These are phyloP conservation scores for Schizaphis graminum DNA, from an alignment of 2,888 invertebrate genomes.

Conservation along the genomic window DNA sequence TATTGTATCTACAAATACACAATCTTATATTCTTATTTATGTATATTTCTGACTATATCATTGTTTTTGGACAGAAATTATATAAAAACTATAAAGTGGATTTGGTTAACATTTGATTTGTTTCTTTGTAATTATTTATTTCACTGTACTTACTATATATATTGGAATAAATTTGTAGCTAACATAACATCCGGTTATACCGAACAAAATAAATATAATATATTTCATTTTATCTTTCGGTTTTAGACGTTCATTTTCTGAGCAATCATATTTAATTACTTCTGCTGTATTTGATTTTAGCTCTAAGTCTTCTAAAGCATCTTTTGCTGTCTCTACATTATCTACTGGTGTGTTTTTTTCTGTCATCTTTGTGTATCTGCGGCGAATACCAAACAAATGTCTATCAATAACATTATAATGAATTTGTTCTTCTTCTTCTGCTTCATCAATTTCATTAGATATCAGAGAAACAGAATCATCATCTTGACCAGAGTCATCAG, in stretches of 20 bases:
- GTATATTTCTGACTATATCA: not conserved
- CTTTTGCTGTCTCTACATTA: conserved; percentile 48
- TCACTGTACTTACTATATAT: conserved; percentile 40
- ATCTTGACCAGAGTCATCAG: conserved; percentile 52
- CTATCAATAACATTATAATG: conserved; percentile 29
- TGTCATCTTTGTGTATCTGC: conserved; percentile 22
- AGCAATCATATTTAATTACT: not conserved
- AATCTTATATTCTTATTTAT: not conserved
- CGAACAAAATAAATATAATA: conserved; percentile 38
- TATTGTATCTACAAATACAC: not conserved
- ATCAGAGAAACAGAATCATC: conserved; percentile 54
- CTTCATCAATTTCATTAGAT: conserved; percentile 47
- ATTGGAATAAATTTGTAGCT: conserved; percentile 44
- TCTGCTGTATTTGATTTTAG: not conserved
- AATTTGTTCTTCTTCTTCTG: conserved; percentile 55
- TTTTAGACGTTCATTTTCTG: conserved; percentile 18
- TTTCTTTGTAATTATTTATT: not conserved
- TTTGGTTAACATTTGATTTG: not conserved
- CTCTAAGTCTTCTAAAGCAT: conserved; percentile 49
- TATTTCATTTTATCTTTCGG: conserved; percentile 41
- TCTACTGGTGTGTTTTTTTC: not conserved
- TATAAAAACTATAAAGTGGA: not conserved
- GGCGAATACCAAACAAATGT: conserved; percentile 51
- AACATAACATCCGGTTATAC: conserved; percentile 45
- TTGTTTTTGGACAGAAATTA: not conserved